Conservation (phyloP, 2,888 invertebrate species). For the Pachydiplax longipennis region DNA sequence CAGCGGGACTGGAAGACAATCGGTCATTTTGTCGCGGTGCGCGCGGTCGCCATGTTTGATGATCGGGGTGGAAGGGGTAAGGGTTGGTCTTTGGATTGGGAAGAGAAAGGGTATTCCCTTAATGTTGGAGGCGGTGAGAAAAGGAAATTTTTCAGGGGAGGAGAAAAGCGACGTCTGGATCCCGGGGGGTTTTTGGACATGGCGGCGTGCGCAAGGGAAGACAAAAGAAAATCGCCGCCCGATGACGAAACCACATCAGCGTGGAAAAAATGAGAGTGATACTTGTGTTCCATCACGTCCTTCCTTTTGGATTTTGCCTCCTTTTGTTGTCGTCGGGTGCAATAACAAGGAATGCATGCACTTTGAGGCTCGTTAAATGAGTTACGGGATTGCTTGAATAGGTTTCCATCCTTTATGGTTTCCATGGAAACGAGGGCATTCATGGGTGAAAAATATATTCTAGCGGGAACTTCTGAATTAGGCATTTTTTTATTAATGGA, state of each 20-base stretch:
- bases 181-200: background rate
- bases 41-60: background rate
- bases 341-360: background rate
- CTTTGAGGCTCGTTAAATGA: background rate
- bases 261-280: background rate
- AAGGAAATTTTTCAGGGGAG: background rate
- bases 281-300: background rate
- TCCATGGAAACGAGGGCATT: no score
- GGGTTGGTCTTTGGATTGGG: background rate
- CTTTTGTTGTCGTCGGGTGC: background rate
- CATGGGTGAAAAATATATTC: no score
- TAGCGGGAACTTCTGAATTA: no score
- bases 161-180: background rate
- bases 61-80: background rate
- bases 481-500: no score
- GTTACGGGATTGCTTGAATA: background rate
- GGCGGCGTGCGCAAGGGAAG: background rate
- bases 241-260: background rate
- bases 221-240: background rate
- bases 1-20: background rate
- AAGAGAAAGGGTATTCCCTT: background rate
- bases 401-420: background rate
- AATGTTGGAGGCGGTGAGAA: background rate
- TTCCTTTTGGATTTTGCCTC: background rate
- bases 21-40: background rate